Conservation (phyloP, 2,113 vertebrate genomes). For the Stigmatopora argus region DNA sequence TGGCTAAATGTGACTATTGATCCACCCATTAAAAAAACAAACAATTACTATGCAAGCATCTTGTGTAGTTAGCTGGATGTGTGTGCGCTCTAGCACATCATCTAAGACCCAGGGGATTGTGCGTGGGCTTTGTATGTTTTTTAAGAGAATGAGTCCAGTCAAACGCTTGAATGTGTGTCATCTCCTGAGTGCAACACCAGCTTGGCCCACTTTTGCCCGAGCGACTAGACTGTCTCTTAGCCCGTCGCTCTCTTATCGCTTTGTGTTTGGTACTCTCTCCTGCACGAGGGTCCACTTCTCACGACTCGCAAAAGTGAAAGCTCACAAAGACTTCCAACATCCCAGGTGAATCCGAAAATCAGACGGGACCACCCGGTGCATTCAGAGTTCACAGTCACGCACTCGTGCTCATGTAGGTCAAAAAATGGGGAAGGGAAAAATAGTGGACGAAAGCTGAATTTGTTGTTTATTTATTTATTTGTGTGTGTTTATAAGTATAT, state of each 20-base stretch:
- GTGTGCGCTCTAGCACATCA: conserved; percentile 14
- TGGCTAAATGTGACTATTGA: background rate
- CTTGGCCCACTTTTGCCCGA: conserved; percentile 67
- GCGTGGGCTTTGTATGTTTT: background rate
- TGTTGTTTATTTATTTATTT: conserved; percentile 33
- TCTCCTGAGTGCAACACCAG: conserved; percentile 56
- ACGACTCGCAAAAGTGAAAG: conserved; percentile 22
- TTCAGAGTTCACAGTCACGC: conserved; percentile 17
- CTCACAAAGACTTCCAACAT: conserved; percentile 15
- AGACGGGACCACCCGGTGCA: conserved; percentile 38
- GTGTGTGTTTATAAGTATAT: too few species aligned
- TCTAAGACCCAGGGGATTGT: background rate
- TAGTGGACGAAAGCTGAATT: conserved; percentile 22
- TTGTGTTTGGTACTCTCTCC: conserved; percentile 27
- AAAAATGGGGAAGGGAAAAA: conserved; percentile 10
- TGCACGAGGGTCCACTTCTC: conserved; percentile 31
- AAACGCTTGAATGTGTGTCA: conserved; percentile 50
- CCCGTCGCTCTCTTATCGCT: conserved; percentile 38
- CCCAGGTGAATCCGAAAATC: conserved; percentile 48
- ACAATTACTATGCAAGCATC: background rate
- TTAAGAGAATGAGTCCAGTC: conserved; percentile 23
- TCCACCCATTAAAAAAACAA: background rate
- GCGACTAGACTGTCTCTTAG: conserved; percentile 49
- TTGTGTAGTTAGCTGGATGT: conserved; percentile 52
- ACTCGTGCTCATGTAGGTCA: conserved; percentile 49